Conservation (phyloP, 2,113 vertebrate species). For the Trematocara variabile region DNA sequence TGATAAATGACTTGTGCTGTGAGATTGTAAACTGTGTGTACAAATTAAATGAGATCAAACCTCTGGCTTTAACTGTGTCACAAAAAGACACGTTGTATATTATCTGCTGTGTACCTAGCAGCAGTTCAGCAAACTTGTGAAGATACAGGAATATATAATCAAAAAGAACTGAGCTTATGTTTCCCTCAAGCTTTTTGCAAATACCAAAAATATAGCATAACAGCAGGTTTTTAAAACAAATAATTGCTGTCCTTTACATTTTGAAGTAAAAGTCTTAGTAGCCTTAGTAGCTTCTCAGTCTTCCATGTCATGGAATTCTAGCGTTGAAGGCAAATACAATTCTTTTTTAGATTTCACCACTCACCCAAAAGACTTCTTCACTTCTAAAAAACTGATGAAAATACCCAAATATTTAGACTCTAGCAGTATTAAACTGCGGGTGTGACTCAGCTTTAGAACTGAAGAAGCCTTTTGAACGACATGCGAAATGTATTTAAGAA, state of each 20-base stretch:
- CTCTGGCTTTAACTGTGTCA: neutral
- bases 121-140: neutral
- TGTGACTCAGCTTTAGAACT: neutral
- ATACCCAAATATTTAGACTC: neutral
- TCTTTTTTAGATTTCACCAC: neutral
- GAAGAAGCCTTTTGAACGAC: neutral
- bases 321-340: neutral
- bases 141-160: neutral
- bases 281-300: neutral
- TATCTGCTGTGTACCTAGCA: neutral
- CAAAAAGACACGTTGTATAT: neutral
- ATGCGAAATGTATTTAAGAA: neutral
- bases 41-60: neutral
- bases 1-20: neutral
- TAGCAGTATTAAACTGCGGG: neutral
- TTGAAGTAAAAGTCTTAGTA: neutral
- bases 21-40: neutral
- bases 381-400: neutral
- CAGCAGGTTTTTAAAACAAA: neutral
- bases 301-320: neutral
- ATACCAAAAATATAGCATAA: neutral
- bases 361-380: neutral
- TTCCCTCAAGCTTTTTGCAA: neutral
- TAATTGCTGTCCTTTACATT: neutral
- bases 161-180: neutral